These are phyloP conservation scores for Podilymbus podiceps DNA, from an alignment of 2,113 vertebrate species.

Conservation along the genomic window DNA sequence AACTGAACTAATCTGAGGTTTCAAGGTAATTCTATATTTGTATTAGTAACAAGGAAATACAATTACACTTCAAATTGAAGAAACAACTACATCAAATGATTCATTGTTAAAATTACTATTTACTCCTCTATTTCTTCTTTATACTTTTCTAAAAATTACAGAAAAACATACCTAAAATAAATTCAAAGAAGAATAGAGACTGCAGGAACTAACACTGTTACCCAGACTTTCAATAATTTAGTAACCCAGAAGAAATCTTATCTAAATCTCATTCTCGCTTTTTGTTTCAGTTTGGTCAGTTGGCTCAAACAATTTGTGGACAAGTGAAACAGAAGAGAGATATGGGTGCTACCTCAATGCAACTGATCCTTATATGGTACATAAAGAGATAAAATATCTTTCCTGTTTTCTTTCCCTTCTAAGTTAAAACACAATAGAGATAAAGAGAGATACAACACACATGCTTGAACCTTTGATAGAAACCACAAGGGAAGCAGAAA, in stretches of 20 bases:
- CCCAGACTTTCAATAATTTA: neutral
- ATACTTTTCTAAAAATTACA: neutral
- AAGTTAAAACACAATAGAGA: constrained; percentile 49
- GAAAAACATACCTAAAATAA: neutral
- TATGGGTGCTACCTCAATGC: neutral
- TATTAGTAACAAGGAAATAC: neutral
- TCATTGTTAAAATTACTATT: neutral
- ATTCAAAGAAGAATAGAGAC: neutral
- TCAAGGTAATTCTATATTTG: neutral
- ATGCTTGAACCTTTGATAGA: constrained; percentile 52
- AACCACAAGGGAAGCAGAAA: constrained; percentile 49
- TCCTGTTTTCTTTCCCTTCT: constrained; percentile 35
- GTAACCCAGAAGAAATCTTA: neutral
- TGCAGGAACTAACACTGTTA: neutral
- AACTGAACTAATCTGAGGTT: neutral
- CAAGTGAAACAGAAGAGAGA: neutral
- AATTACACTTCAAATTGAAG: neutral
- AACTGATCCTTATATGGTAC: neutral
- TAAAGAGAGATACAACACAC: constrained; percentile 40
- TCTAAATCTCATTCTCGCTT: neutral
- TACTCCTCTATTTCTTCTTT: too few species aligned
- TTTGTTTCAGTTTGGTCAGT: constrained; percentile 20
- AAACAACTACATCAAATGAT: neutral
- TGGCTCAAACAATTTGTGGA: neutral
- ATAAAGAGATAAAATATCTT: constrained; percentile 52